Conservation (phyloP, 2,797 vertebrate genomes). For the Sebastes cheni region DNA sequence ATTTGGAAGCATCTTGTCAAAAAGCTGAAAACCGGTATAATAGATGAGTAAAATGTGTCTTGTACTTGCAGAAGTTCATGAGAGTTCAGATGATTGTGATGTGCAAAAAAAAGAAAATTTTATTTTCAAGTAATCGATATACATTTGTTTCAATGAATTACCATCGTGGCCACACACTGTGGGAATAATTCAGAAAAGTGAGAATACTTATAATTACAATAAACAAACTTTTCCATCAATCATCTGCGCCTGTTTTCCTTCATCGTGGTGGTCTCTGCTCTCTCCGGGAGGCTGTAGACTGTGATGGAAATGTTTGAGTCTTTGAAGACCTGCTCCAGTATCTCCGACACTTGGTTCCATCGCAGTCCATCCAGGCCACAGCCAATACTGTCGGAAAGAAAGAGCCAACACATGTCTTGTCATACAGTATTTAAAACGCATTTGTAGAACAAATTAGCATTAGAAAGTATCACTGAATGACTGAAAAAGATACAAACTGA, state of each 20-base stretch:
- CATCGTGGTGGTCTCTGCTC: slow-evolving; percentile 53
- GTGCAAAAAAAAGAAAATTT: slow-evolving; percentile 32
- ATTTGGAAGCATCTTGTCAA: neutral
- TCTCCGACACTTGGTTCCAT: slow-evolving; percentile 87
- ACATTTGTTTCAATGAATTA: neutral
- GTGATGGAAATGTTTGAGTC: slow-evolving; percentile 87
- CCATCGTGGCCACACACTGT: neutral
- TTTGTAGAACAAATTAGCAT: neutral
- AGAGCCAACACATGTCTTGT: neutral
- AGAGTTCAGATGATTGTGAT: neutral
- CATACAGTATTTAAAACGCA: neutral
- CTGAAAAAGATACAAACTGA: slow-evolving; percentile 77
- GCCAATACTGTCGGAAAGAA: slow-evolving; percentile 85
- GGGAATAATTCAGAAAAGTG: neutral
- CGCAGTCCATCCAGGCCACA: slow-evolving; percentile 91
- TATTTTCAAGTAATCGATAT: slow-evolving; percentile 30
- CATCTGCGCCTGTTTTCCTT: slow-evolving; percentile 46
- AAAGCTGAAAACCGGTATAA: neutral
- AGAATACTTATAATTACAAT: neutral
- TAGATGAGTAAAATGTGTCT: neutral
- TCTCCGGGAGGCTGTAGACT: slow-evolving; percentile 84
- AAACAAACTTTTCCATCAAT: neutral
- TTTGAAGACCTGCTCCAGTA: slow-evolving; percentile 89
- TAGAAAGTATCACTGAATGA: neutral
- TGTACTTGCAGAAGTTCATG: neutral